Conservation (phyloP, 1,140 invertebrate genomes). For the Drosophila hydei region DNA sequence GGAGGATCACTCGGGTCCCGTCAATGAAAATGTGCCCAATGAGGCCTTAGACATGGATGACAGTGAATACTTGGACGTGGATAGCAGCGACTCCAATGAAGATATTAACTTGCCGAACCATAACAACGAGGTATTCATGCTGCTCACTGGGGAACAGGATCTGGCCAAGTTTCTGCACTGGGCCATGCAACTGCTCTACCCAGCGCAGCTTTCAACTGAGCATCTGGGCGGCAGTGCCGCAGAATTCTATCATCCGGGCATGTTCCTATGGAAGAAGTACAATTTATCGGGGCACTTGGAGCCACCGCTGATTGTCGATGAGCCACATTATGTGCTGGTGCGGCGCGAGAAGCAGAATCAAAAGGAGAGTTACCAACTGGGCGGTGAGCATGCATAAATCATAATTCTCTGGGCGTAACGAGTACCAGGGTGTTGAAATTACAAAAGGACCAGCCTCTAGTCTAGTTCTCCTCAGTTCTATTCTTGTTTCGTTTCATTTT, state of each 20-base stretch:
- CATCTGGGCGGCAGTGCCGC: slow-evolving; percentile 51
- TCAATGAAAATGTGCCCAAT: slow-evolving; percentile 1
- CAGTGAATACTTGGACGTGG: not conserved
- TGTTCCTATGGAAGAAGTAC: slow-evolving; percentile 79
- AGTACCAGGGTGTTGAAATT: slow-evolving; percentile 47
- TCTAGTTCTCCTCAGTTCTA: slow-evolving; percentile 1
- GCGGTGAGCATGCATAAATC: slow-evolving; percentile 52
- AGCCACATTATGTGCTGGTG: slow-evolving; percentile 76
- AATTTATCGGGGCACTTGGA: slow-evolving; percentile 78
- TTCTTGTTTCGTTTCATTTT: slow-evolving; percentile 28
- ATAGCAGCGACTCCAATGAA: slow-evolving; percentile 18
- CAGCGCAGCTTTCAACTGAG: slow-evolving; percentile 12
- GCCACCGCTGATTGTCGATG: slow-evolving; percentile 75
- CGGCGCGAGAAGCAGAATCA: slow-evolving; percentile 66
- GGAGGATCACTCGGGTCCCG: slow-evolving; percentile 38
- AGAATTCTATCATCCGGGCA: slow-evolving; percentile 69
- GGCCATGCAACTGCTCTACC: slow-evolving; percentile 76
- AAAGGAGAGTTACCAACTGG: slow-evolving; percentile 55
- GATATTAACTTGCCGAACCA: slow-evolving; percentile 29
- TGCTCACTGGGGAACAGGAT: slow-evolving; percentile 74
- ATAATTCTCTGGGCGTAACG: slow-evolving; percentile 31
- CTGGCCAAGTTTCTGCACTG: slow-evolving; percentile 74
- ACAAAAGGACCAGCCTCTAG: slow-evolving; percentile 24
- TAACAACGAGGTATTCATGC: slow-evolving; percentile 71
- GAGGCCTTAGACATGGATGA: slow-evolving; percentile 5